Conservation (phyloP, 2,888 invertebrate genomes). For the Chrysolina oricalcia region DNA sequence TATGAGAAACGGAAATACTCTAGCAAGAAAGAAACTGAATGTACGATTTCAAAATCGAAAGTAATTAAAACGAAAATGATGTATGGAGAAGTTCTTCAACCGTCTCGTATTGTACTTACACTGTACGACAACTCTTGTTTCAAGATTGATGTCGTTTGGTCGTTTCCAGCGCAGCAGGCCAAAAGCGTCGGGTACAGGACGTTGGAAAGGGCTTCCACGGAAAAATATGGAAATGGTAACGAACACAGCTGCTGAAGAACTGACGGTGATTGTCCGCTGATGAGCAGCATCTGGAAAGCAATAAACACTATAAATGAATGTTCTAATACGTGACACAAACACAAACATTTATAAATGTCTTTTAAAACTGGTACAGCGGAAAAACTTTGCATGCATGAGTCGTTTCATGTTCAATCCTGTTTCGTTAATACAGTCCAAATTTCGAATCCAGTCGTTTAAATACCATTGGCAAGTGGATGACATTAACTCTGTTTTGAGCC, state of each 20-base stretch:
- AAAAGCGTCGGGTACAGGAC: slow-evolving; percentile 87
- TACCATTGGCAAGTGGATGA: no score
- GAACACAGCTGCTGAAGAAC: slow-evolving; percentile 89
- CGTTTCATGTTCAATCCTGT: no score
- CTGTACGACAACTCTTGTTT: slow-evolving; percentile 81
- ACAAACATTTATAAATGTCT: no score
- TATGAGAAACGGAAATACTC: no score
- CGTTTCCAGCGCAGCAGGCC: slow-evolving; percentile 79
- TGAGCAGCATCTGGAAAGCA: slow-evolving; percentile 78
- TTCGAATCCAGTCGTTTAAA: no score
- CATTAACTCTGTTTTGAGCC: no score
- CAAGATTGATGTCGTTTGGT: slow-evolving; percentile 82
- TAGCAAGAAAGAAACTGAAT: no score
- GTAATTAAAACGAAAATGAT: no score
- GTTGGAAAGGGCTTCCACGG: slow-evolving; percentile 80
- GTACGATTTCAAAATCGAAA: no score
- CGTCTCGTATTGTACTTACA: slow-evolving; percentile 68
- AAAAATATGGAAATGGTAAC: slow-evolving; percentile 90
- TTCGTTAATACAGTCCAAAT: no score
- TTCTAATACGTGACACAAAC: background rate
- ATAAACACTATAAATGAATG: background rate
- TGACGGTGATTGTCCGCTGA: slow-evolving; percentile 84
- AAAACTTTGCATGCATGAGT: no score
- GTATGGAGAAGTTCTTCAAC: background rate
- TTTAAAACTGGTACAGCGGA: no score